Base-by-base conservation (phyloP, 2,113 vertebrate genomes). In the Pontoporia blainvillei region DNA sequence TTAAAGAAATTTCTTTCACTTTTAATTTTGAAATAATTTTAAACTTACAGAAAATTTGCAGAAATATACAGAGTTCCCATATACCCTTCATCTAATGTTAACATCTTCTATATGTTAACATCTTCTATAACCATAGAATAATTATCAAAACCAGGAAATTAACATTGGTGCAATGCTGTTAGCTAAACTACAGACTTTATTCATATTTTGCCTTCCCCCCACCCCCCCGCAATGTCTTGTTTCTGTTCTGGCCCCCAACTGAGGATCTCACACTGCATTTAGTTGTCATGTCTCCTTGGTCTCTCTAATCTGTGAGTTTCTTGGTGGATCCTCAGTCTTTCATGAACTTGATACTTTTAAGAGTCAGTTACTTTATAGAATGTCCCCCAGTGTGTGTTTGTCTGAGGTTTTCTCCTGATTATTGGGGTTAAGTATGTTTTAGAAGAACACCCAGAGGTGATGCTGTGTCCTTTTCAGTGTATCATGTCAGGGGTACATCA, bases 1-100 rank as follows among this genome's bases (percentile, higher is more conserved):
- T 86, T 41, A 52, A 39, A 41, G 36, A 21, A 17, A 20, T 85
- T 92, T 54, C n/a, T 96, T 57, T 57, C 62, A 69, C 71, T 66
- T 94, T 41, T 91, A 67, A 90, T 39, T 91, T 62, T 93, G 54
- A 72, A 95, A 82, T 88, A 31, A 91, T 46, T 93, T 91, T 64
- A 76, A 34, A 59, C 14, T 46, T 90, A 83, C 0, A 49, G 31
- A 17, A 90, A 96, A 79, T n/a, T 90, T 67, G 27, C 29, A 76
- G 62, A 89, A 64, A 67, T 36, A 86, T 75, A 67, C 4, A 73
- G 36, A 62, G 21, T 84, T 69, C 64, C 54, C 49, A 29, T 0
- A 44, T 73, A 83, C 18, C 10, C 8, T 83, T 75, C 59, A 67
- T 57, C 20, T 86, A 85, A 12, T 31, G 6, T 72, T 69, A 85